Evolutionary conservation across 2,888 invertebrate species (phyloP).

Genomic region (Smittia sp.): DNA sequence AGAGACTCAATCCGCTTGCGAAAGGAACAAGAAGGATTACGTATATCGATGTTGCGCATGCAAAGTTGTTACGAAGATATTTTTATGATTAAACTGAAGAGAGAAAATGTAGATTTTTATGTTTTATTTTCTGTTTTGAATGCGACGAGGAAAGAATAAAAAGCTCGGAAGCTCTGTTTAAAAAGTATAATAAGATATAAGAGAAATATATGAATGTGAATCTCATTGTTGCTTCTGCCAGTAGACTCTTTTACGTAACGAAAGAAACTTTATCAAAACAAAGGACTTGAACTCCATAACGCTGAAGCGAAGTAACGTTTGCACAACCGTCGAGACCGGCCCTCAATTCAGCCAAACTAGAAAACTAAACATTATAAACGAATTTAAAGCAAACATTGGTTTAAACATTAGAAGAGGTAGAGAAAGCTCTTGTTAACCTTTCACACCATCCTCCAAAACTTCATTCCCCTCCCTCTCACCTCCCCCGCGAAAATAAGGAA

Average conservation of each 20-base stretch:
- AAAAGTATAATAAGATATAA: neutral
- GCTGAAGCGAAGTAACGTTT: neutral
- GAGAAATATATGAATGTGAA: conserved; percentile 14
- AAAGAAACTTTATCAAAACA: conserved; percentile 18
- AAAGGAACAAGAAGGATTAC: conserved; percentile 4
- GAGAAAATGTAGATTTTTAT: conserved; percentile 23
- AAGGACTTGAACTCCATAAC: conserved; percentile 9
- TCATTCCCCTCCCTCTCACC: conserved; percentile 2
- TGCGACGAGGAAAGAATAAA: neutral
- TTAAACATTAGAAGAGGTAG: neutral
- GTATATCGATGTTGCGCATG: conserved; percentile 6
- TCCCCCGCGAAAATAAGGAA: neutral
- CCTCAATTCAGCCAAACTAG: neutral
- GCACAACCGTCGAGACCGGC: neutral
- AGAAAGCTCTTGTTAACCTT: neutral
- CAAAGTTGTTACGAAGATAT: neutral
- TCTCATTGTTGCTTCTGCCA: conserved; percentile 20
- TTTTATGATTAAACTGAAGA: conserved; percentile 11
- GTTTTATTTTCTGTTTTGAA: neutral
- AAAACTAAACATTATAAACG: conserved; percentile 7
- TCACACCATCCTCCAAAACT: neutral
- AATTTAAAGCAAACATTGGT: conserved; percentile 11
- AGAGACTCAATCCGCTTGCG: no score
- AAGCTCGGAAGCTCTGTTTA: neutral
- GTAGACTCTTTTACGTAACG: conserved; percentile 14